A percentile compares a stretch with the other conserved stretches of the same genome.
These are phyloP conservation scores for Chaetodon trifasciatus DNA, from an alignment of 2,797 vertebrate genomes.

Conservation along the genomic window DNA sequence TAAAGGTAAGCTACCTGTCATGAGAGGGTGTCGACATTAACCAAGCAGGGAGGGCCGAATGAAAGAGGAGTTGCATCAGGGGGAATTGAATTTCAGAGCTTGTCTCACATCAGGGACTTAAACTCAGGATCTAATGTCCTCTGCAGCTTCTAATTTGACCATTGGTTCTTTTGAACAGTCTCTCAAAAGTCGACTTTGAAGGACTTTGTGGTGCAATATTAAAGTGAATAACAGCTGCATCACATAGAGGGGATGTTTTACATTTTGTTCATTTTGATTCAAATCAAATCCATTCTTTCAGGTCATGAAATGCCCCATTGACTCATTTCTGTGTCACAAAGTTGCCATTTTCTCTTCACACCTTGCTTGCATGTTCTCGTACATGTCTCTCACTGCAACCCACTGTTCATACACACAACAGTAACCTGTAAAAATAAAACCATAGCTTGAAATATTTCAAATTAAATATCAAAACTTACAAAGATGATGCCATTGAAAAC, in stretches of 20 bases:
- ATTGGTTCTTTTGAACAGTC: neutral
- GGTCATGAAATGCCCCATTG: neutral
- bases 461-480: constrained; percentile 80
- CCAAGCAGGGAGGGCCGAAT: neutral
- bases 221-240: neutral
- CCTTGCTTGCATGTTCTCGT: neutral
- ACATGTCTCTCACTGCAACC: neutral
- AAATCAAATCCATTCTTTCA: neutral
- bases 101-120: neutral
- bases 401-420: neutral
- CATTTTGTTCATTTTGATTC: neutral
- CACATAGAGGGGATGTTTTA: neutral
- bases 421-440: neutral
- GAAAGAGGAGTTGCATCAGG: neutral
- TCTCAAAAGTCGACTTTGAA: neutral
- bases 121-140: neutral
- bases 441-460: too few species aligned
- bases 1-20: neutral
- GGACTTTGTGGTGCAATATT: neutral
- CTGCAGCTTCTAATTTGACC: neutral
- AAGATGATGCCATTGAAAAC: constrained; percentile 88
- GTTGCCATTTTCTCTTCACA: neutral
- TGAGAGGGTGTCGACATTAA: neutral
- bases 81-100: neutral
- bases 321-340: neutral